A percentile compares a stretch with the other conserved stretches of the same genome.
These are phyloP conservation scores for Vultur gryphus DNA, from an alignment of 2,797 vertebrate species.

Conservation along the genomic window DNA sequence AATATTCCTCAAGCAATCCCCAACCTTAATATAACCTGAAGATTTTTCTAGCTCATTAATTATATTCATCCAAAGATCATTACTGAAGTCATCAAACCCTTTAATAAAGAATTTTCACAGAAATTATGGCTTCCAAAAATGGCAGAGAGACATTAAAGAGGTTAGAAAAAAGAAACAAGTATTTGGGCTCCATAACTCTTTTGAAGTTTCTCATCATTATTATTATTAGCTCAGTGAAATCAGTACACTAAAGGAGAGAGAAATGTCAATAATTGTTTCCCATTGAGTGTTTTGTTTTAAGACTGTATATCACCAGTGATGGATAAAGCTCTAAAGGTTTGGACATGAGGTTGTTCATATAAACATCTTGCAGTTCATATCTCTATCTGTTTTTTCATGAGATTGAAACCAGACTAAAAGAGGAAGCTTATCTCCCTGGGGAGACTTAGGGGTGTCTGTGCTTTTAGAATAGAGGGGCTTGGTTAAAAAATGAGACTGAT, in stretches of 20 bases:
- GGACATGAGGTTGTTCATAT: neutral
- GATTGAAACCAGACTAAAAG: neutral
- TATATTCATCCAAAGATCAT: neutral
- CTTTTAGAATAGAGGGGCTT: neutral
- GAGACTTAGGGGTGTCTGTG: neutral
- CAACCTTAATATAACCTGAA: neutral
- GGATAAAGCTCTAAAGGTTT: neutral
- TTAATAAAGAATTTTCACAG: neutral
- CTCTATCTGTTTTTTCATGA: neutral
- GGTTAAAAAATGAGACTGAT: neutral
- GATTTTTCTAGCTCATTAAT: neutral
- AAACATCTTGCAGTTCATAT: neutral
- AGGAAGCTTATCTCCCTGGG: neutral
- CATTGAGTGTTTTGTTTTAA: neutral
- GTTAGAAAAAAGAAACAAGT: neutral
- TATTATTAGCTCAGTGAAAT: neutral
- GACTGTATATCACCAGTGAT: neutral
- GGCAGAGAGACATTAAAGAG: neutral
- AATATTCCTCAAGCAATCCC: neutral
- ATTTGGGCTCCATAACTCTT: neutral
- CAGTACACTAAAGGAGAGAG: neutral
- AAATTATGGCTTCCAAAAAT: neutral
- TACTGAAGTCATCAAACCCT: neutral
- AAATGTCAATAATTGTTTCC: neutral
- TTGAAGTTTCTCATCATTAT: neutral